Base-by-base conservation (phyloP, 1,140 invertebrate genomes). In the Phthorimaea operculella region DNA sequence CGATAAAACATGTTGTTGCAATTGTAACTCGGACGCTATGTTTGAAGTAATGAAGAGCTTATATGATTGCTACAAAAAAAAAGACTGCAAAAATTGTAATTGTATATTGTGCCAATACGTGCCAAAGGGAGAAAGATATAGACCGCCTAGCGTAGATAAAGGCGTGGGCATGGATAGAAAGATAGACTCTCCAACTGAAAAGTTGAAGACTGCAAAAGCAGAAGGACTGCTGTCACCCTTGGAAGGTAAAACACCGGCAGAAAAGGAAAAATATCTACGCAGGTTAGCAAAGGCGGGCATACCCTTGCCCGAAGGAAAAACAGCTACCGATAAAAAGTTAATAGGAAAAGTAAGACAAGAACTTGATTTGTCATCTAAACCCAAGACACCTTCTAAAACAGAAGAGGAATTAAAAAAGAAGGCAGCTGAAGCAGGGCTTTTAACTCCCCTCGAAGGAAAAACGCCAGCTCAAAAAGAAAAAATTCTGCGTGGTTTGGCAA, bases 31-130 rank as follows among this genome's bases (percentile, higher is more conserved):
- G 14, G 76, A 77, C 60, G 73, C 71, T 14, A 79, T 79, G 69
- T 79, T 76, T 55, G 73, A 79, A 66, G 76, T 79, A 1, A 77
- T 79, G 74, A 79, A 77, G 62, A 66, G 73, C 57, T 58, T 79
- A 15, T 79, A 79, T 44, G 73, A 77, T 54, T 80, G 77, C 54
- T 80, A 77, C 52, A 77, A 80, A 55, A 74, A 76, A 57, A 77
- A 76, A 62, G 74, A 76, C 58, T 80, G 76, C 62, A 68, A 74
- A 58, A 52, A 76, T 59, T 79, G 74, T 54, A 72, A 72, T 33
- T 79, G 76, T 57, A 72, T 79, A 42, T 60, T 79, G 18, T 77
- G 76, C 51, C 70, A 68, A 11, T 68, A 74, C 66, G 55, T 72
- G 17, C 66, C 67, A 3, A 14, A 2, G 8, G 4, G 63, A 8